phyloP scores from a whole-genome alignment of 2,888 invertebrate genomes.

The Julus scanicus region DNA sequence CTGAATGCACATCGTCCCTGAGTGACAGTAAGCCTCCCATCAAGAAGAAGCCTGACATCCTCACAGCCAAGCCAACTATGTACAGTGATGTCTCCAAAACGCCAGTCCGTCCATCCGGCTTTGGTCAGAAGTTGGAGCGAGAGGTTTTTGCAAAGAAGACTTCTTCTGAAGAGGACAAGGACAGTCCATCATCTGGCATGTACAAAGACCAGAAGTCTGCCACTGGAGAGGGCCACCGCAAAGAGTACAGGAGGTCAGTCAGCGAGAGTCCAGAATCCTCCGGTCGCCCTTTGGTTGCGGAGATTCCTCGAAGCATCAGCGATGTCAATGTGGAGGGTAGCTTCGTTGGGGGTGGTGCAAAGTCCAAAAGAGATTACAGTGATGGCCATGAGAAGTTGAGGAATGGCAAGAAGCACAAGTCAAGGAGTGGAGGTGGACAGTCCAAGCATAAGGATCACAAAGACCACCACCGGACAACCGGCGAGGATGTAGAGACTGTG shows the following conservation, averaged over 20 bases:
- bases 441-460: conserved; percentile 10
- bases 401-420: conserved; percentile 51
- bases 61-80: conserved; percentile 1
- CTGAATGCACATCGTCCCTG: conserved; percentile 40
- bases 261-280: conserved; percentile 54
- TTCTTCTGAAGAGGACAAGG: neutral
- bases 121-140: conserved; percentile 48
- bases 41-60: conserved; percentile 44
- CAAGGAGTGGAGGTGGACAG: neutral
- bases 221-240: neutral
- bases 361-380: conserved; percentile 46
- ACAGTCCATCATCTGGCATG: neutral
- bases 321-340: conserved; percentile 48
- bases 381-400: conserved; percentile 47
- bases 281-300: neutral
- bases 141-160: neutral
- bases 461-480: neutral
- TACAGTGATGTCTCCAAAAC: neutral
- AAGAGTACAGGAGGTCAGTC: conserved; percentile 53
- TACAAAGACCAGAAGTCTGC: neutral
- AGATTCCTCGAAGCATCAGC: conserved; percentile 50
- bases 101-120: conserved; percentile 1
- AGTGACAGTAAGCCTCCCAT: conserved; percentile 12
- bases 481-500: neutral
- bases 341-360: conserved; percentile 40